Percentiles rank a stretch among this genome's conserved stretches.
Evolutionary conservation across 2,113 vertebrate species (phyloP).

Genomic region (Oxygymnocypris stewartii): DNA sequence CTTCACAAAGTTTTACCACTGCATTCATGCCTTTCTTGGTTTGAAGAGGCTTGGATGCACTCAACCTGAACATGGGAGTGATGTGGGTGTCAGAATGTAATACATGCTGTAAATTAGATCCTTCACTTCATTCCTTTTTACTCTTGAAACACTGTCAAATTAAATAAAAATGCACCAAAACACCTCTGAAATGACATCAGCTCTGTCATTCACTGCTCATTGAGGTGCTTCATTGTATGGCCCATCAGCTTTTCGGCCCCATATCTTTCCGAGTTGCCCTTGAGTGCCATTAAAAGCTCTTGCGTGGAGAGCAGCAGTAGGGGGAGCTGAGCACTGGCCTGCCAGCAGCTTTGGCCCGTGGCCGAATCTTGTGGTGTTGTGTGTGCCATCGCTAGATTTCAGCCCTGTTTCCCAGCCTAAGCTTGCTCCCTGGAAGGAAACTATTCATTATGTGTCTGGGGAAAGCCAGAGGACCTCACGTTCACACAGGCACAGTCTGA

Average conservation of each 20-base stretch:
- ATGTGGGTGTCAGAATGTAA: slow-evolving; percentile 28
- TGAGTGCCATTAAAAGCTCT: slow-evolving; percentile 44
- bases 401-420: background rate
- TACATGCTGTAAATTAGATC: slow-evolving; percentile 8
- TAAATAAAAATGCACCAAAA: background rate
- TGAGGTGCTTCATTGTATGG: slow-evolving; percentile 25
- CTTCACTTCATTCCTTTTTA: slow-evolving; percentile 15
- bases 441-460: slow-evolving; percentile 17
- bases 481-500: slow-evolving; percentile 50
- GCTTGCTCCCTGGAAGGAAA: slow-evolving; percentile 24
- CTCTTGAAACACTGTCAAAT: background rate
- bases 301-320: background rate
- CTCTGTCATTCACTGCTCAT: background rate
- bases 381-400: slow-evolving; percentile 18
- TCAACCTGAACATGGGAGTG: background rate
- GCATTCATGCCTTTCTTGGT: background rate
- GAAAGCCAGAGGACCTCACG: slow-evolving; percentile 53
- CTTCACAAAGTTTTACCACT: background rate
- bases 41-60: background rate
- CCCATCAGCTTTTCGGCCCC: slow-evolving; percentile 35
- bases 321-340: background rate
- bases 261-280: slow-evolving; percentile 24
- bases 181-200: slow-evolving; percentile 6
- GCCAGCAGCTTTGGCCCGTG: slow-evolving; percentile 36
- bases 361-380: slow-evolving; percentile 11